Conservation (phyloP, 2,797 vertebrate genomes). For the Phrynocephalus forsythii region DNA sequence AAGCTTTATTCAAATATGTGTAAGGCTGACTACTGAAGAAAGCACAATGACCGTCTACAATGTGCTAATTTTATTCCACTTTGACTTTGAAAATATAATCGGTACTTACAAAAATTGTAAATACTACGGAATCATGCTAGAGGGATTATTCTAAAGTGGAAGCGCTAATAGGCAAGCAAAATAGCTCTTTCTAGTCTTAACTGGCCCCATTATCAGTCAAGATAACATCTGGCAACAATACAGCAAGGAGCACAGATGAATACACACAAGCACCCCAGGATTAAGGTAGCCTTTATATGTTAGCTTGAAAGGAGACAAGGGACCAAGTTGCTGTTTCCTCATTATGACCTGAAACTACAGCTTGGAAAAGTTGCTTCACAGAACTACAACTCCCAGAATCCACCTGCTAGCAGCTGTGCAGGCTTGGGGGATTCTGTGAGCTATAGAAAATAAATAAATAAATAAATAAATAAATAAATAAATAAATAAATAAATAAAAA, state of each 20-base stretch:
- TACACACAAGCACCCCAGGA: slow-evolving; percentile 37
- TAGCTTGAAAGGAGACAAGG: slow-evolving; percentile 31
- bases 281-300: slow-evolving; percentile 51
- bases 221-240: slow-evolving; percentile 69
- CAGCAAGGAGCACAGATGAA: slow-evolving; percentile 64
- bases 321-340: slow-evolving; percentile 24
- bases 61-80: slow-evolving; percentile 81
- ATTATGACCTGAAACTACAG: neutral
- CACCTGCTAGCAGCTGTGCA: too few species aligned
- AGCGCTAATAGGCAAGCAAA: slow-evolving; percentile 77
- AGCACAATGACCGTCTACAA: slow-evolving; percentile 73
- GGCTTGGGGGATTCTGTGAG: neutral
- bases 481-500: too few species aligned
- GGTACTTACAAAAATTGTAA: slow-evolving; percentile 79
- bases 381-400: too few species aligned
- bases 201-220: slow-evolving; percentile 75
- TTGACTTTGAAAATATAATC: slow-evolving; percentile 82
- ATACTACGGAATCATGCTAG: slow-evolving; percentile 78
- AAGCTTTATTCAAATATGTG: slow-evolving; percentile 78
- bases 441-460: too few species aligned
- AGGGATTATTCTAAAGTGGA: slow-evolving; percentile 78
- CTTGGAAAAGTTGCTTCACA: too few species aligned
- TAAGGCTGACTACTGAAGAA: slow-evolving; percentile 76
- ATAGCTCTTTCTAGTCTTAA: slow-evolving; percentile 74
- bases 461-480: too few species aligned